Base-by-base conservation (phyloP, 2,113 vertebrate species). In the Nestor notabilis region DNA sequence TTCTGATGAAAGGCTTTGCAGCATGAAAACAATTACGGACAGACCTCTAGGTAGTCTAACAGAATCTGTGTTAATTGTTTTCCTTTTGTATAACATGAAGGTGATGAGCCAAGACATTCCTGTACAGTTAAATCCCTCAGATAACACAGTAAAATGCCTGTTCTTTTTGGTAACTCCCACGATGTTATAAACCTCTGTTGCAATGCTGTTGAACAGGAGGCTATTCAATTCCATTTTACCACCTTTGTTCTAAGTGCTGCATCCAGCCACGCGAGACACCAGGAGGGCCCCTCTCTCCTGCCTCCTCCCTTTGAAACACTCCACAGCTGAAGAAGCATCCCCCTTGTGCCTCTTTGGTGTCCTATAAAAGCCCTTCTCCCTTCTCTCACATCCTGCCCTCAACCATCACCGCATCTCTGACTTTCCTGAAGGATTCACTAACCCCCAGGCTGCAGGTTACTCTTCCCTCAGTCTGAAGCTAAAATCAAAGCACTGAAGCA, bases 21-120 rank as follows among this genome's bases (percentile, higher is more conserved):
- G 90, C 31, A 89, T 98, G 98, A n/a, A 93, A 90, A 96, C 92
- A 97, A 64, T 98, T 98, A 83, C 98, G 98, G 52, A 98, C 9
- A 90, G 93, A 97, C 37, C 98, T 97, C 97, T 98, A 98, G 55
- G 61, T 74, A 91, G 66, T 77, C 44, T 20, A 95, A 71, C 39
- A 47, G 39, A 91, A 85, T 74, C 19, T 14, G 10, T 74, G 49
- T 64, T 81, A 72, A 29, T 43, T 49, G 37, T 18, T 79, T 58
- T 55, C 63, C 46, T 90, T 69, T 58, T 50, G 56, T 12, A 17
- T 16, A 52, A 53, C 33, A 29, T 5, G 2, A 49, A n/a, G 13
- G 27, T 27, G 41, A 61, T 4, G 13, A 44, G 50, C 50, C 44
- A 55, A 68, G 35, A 41, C 33, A 15, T 43, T 66, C 64, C 11